These are phyloP conservation scores for Eulemur rufifrons DNA, from an alignment of 2,113 vertebrate genomes.

Conservation along the genomic window DNA sequence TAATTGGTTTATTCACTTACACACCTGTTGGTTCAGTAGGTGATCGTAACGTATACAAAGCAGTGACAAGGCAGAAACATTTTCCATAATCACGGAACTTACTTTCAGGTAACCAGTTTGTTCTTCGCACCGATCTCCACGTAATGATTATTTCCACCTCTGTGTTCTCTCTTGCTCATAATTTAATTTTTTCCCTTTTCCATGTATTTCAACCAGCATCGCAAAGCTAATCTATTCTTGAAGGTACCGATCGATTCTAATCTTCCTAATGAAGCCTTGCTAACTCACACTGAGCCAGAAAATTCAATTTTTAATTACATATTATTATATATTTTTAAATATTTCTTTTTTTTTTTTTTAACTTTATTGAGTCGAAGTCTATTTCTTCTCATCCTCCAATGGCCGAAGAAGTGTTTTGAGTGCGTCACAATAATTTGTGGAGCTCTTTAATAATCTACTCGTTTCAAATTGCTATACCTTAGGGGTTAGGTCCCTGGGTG, in stretches of 20 bases:
- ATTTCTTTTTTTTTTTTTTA: neutral
- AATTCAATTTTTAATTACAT: constrained; percentile 46
- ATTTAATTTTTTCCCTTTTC: neutral
- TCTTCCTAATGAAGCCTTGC: constrained; percentile 7
- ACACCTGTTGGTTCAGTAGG: neutral
- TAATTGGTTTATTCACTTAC: neutral
- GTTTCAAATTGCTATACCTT: neutral
- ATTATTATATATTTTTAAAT: neutral
- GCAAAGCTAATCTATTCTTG: neutral
- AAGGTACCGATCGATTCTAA: neutral
- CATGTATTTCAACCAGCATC: neutral
- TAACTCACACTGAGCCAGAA: neutral
- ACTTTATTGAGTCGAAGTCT: neutral
- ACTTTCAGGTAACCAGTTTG: neutral
- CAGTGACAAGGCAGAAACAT: neutral
- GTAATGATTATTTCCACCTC: neutral
- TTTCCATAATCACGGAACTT: neutral
- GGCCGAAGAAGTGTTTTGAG: neutral
- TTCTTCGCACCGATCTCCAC: neutral
- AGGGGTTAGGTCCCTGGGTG: neutral
- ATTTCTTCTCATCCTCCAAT: neutral
- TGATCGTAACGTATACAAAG: neutral
- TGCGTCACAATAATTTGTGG: neutral
- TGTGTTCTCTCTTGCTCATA: neutral
- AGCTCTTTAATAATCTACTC: neutral